Evolutionary conservation across 2,113 vertebrate species (phyloP), one percentile per base, ranked within the genome.

Genomic region (Nibea albiflora): DNA sequence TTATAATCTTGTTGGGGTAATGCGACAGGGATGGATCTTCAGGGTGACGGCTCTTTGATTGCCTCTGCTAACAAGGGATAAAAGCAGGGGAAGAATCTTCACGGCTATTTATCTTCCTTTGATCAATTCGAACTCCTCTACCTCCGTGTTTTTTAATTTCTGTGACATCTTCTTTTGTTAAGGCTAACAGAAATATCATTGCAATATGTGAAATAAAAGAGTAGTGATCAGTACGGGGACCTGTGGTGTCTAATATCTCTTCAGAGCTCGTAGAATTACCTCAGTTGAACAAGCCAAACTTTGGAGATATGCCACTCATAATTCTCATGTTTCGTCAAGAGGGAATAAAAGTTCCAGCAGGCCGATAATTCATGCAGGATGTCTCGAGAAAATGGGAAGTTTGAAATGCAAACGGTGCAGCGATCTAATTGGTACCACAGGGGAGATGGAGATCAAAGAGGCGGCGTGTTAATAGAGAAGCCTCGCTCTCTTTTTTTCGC

Each of bases 371-470:
- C 78, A 92, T 86, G 79, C 76, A 78, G 78, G 69, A 79, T 78
- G 84, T 80, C 81, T 91, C 83, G 46, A 84, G 82, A 87, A 89
- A 79, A 76, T 5, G 64, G 69, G 62, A 76, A 85, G 82, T 79
- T 80, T 85, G 83, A 92, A 92, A 87, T 78, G 85, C 88, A 88
- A 81, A 86, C 86, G 74, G 83, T 78, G 85, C 88, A 73, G 80
- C 68, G 9, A 77, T 76, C 87, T 90, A 87, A 92, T 94, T 92
- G 88, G 83, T 89, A 84, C 87, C 86, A 84, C 84, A 61, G 84
- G 86, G 89, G 87, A 89, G 85, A 90, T 72, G 7, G 79, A 88
- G 86, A 93, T 93, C 91, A 93, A 90, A 92, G 85, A 85, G 56
- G 22, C 39, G 65, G 65, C 58, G 52, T 67, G 82, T 88, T 88